Evolutionary conservation across 2,113 vertebrate genomes (phyloP).

Genomic region (Poeciliopsis turrubarensis): DNA sequence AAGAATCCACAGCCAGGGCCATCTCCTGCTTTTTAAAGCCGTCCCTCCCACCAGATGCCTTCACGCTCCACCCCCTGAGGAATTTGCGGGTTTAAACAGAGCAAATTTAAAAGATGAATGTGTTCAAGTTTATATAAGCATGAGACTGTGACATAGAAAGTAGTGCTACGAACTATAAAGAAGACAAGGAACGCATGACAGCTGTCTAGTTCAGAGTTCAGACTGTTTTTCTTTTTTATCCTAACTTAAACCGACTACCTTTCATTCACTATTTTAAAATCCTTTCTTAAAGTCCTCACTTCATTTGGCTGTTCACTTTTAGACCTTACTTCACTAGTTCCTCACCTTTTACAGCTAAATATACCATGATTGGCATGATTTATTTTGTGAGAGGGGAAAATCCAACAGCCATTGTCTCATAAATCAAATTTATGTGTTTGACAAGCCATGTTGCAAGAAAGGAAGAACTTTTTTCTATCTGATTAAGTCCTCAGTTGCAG

Average conservation of each 20-base stretch:
- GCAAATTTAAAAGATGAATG: conserved; percentile 34
- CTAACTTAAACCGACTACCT: conserved; percentile 51
- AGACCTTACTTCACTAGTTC: conserved; percentile 35
- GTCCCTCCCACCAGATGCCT: conserved; percentile 77
- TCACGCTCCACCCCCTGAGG: conserved; percentile 66
- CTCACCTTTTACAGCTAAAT: conserved; percentile 38
- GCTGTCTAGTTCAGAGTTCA: conserved; percentile 46
- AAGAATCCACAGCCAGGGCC: conserved; percentile 47
- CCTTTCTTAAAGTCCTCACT: conserved; percentile 60
- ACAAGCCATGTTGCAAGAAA: conserved; percentile 34
- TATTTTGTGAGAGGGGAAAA: conserved; percentile 40
- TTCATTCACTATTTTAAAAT: conserved; percentile 40
- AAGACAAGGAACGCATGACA: conserved; percentile 65
- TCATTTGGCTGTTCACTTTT: conserved; percentile 54
- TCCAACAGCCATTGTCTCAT: conserved; percentile 23
- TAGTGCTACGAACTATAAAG: conserved; percentile 25
- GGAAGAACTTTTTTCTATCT: conserved; percentile 1
- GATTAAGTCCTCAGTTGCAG: conserved; percentile 13
- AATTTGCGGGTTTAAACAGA: conserved; percentile 48
- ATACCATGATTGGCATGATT: conserved; percentile 64
- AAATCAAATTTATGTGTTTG: conserved; percentile 31
- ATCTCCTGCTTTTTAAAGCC: conserved; percentile 56
- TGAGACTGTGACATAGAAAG: conserved; percentile 41
- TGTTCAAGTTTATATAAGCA: conserved; percentile 39
- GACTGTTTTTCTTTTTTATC: conserved; percentile 55